Evolutionary conservation across 2,113 vertebrate species (phyloP).

Genomic region (Pogonocichla stellata): DNA sequence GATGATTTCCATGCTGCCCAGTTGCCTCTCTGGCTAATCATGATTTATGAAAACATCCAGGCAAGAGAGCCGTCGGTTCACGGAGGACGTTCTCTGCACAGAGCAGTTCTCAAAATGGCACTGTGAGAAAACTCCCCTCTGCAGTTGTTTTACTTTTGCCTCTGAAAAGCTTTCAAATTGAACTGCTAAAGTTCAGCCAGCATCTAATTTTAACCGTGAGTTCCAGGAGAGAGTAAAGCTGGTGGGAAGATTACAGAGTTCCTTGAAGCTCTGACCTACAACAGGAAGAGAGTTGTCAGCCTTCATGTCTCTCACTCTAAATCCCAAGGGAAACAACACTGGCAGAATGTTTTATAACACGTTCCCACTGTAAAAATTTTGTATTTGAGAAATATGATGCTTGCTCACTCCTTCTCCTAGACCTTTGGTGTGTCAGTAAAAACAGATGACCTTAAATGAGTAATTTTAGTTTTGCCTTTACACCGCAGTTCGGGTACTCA

Average conservation of each 20-base stretch:
- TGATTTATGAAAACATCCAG: neutral
- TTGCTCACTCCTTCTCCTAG: slow-evolving; percentile 61
- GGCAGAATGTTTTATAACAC: slow-evolving; percentile 85
- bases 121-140: slow-evolving; percentile 79
- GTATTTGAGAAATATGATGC: slow-evolving; percentile 75
- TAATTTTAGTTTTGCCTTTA: slow-evolving; percentile 63
- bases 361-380: slow-evolving; percentile 88
- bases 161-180: slow-evolving; percentile 74
- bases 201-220: slow-evolving; percentile 85
- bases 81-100: slow-evolving; percentile 44
- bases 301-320: slow-evolving; percentile 81
- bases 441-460: slow-evolving; percentile 68
- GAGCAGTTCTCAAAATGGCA: slow-evolving; percentile 68
- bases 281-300: slow-evolving; percentile 89
- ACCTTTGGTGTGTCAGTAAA: slow-evolving; percentile 59
- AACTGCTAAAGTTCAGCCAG: slow-evolving; percentile 82
- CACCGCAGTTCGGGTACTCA: slow-evolving; percentile 20
- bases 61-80: slow-evolving; percentile 24
- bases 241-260: slow-evolving; percentile 96
- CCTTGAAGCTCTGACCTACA: slow-evolving; percentile 90
- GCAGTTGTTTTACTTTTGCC: slow-evolving; percentile 71
- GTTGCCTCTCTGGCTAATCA: neutral
- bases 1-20: slow-evolving; percentile 28
- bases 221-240: slow-evolving; percentile 82
- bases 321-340: slow-evolving; percentile 88